Base-by-base conservation (phyloP, 2,888 invertebrate genomes). In the Nemotelus nigrinus region DNA sequence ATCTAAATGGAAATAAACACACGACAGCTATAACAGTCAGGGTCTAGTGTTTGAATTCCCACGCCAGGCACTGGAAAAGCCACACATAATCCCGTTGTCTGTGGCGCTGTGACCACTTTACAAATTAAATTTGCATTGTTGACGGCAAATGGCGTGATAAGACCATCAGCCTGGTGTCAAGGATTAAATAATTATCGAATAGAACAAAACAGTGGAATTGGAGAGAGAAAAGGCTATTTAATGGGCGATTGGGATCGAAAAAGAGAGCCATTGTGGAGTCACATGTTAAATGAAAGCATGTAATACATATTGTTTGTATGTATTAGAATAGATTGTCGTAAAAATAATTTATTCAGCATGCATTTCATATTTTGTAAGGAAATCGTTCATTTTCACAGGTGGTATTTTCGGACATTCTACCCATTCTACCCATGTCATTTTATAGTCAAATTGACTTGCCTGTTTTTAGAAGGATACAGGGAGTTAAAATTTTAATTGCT, bases 71-170 rank as follows among this genome's bases (percentile, higher is more conserved):
- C 25, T 25, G 63, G 43, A 63, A 55, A 41, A 8, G 47, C 55
- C 8, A 55, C 50, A 47, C 45, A 48, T 2, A 50, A 25, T n/a
- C 67, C n/a, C 44, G 55, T 43, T 70, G 53, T 53, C 41, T 3
- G 5, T 55, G 43, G 7, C 68, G 41, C 68, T 50, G 8, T 53
- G 39, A 68, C 68, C 68, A 53, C 53, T 68, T 53, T 53, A 53
- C 68, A 68, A 68, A 68, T 68, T 68, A 68, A 68, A 68, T 68
- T 68, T 68, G 68, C 50, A 68, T 68, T 68, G 44, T 68, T 68
- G 68, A 68, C 68, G 68, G 68, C 45, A 50, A 68, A 48, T 68
- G 53, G 68, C 44, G 48, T 68, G 68, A 68, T 68, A 68, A 68
- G 44, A 68, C 39, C 68, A 68, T 68, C 68, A 68, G 68, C 50